phyloP scores from a whole-genome alignment of 2,797 vertebrate genomes.

The Harpagifer antarcticus region DNA sequence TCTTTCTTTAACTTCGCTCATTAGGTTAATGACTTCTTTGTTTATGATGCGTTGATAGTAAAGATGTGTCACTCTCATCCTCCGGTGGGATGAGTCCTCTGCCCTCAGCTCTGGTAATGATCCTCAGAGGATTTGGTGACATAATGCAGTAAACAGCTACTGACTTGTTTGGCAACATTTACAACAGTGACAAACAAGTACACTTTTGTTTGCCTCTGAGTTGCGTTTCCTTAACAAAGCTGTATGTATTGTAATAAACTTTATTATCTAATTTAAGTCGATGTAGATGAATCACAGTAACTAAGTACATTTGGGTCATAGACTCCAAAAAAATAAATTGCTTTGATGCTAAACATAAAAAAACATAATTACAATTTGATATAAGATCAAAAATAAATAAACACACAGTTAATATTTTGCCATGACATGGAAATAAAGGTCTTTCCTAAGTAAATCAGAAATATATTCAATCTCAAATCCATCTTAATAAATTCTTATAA shows the following conservation, averaged over 20 bases:
- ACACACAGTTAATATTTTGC: not conserved
- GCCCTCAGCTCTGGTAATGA: constrained; percentile 50
- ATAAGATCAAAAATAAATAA: not conserved
- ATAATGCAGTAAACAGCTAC: constrained; percentile 53
- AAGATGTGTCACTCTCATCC: constrained; percentile 30
- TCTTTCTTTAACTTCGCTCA: constrained; percentile 53
- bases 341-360: not conserved
- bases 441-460: not conserved
- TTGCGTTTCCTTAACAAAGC: not conserved
- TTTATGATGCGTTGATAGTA: constrained; percentile 54
- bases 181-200: constrained; percentile 22
- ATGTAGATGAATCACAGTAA: not conserved
- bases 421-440: not conserved
- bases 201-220: not conserved
- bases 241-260: too few species aligned
- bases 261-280: too few species aligned
- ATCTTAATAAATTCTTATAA: not conserved
- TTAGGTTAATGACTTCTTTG: constrained; percentile 74
- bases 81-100: constrained; percentile 43
- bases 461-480: not conserved
- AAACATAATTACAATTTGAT: not conserved
- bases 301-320: not conserved
- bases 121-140: constrained; percentile 59
- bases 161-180: constrained; percentile 32
- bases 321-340: not conserved